A percentile compares a stretch with the other conserved stretches of the same genome.
Evolutionary conservation across 2,113 vertebrate genomes (phyloP).

Genomic region (Elgaria multicarinata): DNA sequence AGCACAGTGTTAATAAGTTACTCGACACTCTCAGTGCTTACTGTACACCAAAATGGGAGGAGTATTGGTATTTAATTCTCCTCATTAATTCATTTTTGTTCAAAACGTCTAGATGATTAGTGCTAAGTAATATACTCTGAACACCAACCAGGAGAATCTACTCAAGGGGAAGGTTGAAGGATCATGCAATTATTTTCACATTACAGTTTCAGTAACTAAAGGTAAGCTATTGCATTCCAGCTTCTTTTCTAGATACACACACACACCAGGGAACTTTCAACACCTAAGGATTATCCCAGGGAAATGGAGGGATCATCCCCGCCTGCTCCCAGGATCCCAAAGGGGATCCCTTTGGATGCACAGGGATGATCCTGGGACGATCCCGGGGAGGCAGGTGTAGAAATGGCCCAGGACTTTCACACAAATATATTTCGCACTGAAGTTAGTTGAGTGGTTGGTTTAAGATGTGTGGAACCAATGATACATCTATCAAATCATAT

Average conservation of each 20-base stretch:
- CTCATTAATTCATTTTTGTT: constrained; percentile 21
- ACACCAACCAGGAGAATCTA: not conserved
- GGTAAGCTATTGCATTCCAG: not conserved
- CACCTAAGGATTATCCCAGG: too few species aligned
- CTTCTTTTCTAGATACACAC: too few species aligned
- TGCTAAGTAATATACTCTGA: constrained; percentile 12
- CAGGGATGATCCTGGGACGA: too few species aligned
- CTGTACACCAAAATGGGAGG: not conserved
- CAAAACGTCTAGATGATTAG: not conserved
- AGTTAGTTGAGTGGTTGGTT: not conserved
- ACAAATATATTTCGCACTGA: not conserved
- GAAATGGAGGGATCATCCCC: too few species aligned
- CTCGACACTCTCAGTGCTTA: not conserved
- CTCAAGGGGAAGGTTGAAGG: constrained; percentile 18
- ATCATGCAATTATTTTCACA: not conserved
- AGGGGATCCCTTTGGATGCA: too few species aligned
- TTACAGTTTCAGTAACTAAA: not conserved
- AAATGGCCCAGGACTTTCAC: not conserved
- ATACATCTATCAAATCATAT: not conserved
- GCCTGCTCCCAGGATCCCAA: too few species aligned
- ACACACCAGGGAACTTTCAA: too few species aligned
- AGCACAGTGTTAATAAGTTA: not conserved
- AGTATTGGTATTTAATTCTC: not conserved
- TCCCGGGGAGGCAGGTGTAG: too few species aligned
- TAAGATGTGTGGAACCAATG: not conserved